A percentile compares a stretch with the other conserved stretches of the same genome.
Conservation (phyloP, 1,140 invertebrate genomes). For the Heliconius hermathena region DNA sequence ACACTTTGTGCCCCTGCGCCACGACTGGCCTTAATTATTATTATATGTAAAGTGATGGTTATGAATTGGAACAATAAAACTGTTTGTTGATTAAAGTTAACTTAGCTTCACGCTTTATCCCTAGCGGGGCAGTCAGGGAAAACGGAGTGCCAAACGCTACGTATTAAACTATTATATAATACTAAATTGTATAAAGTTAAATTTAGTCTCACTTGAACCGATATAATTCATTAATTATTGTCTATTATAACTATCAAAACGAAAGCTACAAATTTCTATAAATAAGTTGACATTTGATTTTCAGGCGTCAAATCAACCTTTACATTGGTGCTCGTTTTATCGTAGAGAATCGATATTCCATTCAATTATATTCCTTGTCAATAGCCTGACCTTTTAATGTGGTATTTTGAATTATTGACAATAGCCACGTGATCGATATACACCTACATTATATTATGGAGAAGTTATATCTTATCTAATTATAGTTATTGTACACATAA, state of each 20-base stretch:
- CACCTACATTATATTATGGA: background rate
- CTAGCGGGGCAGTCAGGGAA: no score
- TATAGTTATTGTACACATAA: no score
- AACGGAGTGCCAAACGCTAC: no score
- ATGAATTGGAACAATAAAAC: background rate
- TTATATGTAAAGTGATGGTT: background rate
- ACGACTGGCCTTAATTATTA: no score
- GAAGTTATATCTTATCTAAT: no score
- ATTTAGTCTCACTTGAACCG: no score
- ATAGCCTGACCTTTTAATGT: background rate
- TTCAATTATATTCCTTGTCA: background rate
- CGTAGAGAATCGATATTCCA: background rate
- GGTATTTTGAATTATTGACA: constrained; percentile 16
- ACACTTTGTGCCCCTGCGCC: no score
- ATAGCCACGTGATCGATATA: background rate
- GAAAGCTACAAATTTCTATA: background rate
- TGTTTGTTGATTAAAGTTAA: background rate
- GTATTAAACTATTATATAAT: no score
- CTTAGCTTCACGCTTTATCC: no score
- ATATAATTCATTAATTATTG: no score
- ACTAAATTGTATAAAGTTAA: no score
- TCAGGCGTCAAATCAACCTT: background rate
- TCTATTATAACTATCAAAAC: background rate
- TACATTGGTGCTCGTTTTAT: background rate
- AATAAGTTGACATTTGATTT: constrained; percentile 1